A percentile compares a stretch with the other conserved stretches of the same genome.
Conservation (phyloP, 2,113 vertebrate genomes). For the Leptodactylus fuscus region DNA sequence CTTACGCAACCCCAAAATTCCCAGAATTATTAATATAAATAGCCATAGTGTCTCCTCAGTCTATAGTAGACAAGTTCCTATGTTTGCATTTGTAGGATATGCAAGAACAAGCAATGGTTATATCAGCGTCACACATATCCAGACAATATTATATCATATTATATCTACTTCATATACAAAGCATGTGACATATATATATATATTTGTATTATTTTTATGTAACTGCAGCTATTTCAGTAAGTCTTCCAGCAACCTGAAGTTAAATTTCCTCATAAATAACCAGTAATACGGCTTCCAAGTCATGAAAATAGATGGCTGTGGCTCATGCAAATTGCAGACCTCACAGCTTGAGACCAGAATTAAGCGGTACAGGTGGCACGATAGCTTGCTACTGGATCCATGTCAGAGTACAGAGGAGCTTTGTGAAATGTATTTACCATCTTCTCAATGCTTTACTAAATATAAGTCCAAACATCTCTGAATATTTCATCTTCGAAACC, state of each 20-base stretch:
- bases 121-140: neutral
- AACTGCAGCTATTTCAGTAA: neutral
- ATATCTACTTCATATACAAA: neutral
- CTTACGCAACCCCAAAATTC: neutral
- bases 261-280: constrained; percentile 22
- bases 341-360: constrained; percentile 6
- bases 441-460: neutral
- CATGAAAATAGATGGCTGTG: constrained; percentile 53
- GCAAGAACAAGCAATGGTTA: neutral
- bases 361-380: neutral
- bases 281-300: neutral
- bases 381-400: neutral
- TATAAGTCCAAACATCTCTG: neutral
- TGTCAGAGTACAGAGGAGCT: neutral
- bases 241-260: constrained; percentile 12
- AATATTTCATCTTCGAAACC: neutral
- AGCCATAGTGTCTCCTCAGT: neutral
- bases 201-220: constrained; percentile 8
- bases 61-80: neutral
- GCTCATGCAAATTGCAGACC: constrained; percentile 40
- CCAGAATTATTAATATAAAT: neutral
- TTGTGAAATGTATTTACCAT: constrained; percentile 13
- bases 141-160: neutral
- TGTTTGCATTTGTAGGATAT: neutral
- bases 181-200: neutral